phyloP scores from a whole-genome alignment of 2,888 invertebrate genomes.

The Scaptomyza tumidula region DNA sequence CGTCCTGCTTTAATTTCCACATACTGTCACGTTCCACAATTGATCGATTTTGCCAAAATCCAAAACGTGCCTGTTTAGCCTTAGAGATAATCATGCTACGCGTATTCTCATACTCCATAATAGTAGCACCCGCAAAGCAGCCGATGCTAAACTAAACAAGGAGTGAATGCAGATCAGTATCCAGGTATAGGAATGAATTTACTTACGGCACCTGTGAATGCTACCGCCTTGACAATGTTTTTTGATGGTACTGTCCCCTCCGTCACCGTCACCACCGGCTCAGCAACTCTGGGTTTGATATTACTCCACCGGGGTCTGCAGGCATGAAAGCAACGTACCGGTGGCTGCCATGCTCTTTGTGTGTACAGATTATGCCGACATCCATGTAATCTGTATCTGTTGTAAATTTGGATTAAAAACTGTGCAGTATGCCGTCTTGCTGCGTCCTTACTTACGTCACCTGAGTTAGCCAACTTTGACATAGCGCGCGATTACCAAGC shows the following conservation, averaged over 20 bases:
- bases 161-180: not conserved
- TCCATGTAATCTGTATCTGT: slow-evolving; percentile 60
- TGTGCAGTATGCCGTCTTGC: not conserved
- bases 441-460: slow-evolving; percentile 69
- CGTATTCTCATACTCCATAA: slow-evolving; percentile 94
- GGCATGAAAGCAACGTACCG: slow-evolving; percentile 52
- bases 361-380: slow-evolving; percentile 37
- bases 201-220: slow-evolving; percentile 82
- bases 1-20: slow-evolving; percentile 71
- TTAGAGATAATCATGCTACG: slow-evolving; percentile 78
- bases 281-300: slow-evolving; percentile 40
- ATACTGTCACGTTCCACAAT: slow-evolving; percentile 59
- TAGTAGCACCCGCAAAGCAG: slow-evolving; percentile 90
- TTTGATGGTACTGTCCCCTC: slow-evolving; percentile 66
- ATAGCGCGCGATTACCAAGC: slow-evolving; percentile 72
- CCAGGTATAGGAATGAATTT: not conserved
- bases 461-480: slow-evolving; percentile 67
- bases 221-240: slow-evolving; percentile 79
- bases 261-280: slow-evolving; percentile 46
- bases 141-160: slow-evolving; percentile 87
- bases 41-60: slow-evolving; percentile 63
- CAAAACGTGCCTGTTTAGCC: slow-evolving; percentile 85
- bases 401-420: slow-evolving; percentile 9
- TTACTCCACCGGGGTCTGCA: slow-evolving; percentile 50
- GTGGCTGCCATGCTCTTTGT: slow-evolving; percentile 29